These are phyloP conservation scores for Gymnoscelis rufifasciata DNA, from an alignment of 2,888 invertebrate genomes.

Conservation along the genomic window DNA sequence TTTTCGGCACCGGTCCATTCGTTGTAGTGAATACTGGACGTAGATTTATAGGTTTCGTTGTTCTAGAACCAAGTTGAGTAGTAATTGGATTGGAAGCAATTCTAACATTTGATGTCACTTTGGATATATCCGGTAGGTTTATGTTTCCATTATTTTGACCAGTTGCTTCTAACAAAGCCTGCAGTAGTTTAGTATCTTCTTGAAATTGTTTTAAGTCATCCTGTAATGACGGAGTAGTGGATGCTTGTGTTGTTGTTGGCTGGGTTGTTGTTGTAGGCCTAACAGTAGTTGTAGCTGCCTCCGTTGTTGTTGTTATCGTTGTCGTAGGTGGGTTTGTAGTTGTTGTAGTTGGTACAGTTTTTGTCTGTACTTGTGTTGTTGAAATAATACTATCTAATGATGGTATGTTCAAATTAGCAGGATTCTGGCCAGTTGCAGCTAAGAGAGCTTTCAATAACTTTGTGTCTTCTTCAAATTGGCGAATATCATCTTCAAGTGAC, in stretches of 20 bases:
- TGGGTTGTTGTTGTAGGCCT: slow-evolving; percentile 35
- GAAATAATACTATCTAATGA: slow-evolving; percentile 46
- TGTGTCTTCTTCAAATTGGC: slow-evolving; percentile 70
- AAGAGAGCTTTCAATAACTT: slow-evolving; percentile 66
- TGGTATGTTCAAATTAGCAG: slow-evolving; percentile 59
- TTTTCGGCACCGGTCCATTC: slow-evolving; percentile 42
- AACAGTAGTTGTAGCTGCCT: slow-evolving; percentile 27
- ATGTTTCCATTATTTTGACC: slow-evolving; percentile 49
- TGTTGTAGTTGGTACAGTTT: slow-evolving; percentile 32
- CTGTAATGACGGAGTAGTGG: slow-evolving; percentile 46
- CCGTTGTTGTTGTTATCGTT: slow-evolving; percentile 27
- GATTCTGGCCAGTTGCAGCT: slow-evolving; percentile 66
- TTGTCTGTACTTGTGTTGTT: slow-evolving; percentile 32
- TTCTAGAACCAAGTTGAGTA: slow-evolving; percentile 57
- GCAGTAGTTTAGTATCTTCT: slow-evolving; percentile 64
- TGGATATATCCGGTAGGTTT: slow-evolving; percentile 58
- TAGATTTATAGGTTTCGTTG: slow-evolving; percentile 58
- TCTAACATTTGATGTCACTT: slow-evolving; percentile 65
- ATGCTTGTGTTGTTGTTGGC: slow-evolving; percentile 42
- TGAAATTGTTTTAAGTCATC: slow-evolving; percentile 61
- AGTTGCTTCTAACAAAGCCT: slow-evolving; percentile 66
- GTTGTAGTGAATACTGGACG: slow-evolving; percentile 59
- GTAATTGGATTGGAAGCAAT: slow-evolving; percentile 63
- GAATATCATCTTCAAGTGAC: slow-evolving; percentile 67
- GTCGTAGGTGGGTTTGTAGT: slow-evolving; percentile 32